Conservation (phyloP, 2,888 invertebrate genomes). For the Drosophila nr. fundita region DNA sequence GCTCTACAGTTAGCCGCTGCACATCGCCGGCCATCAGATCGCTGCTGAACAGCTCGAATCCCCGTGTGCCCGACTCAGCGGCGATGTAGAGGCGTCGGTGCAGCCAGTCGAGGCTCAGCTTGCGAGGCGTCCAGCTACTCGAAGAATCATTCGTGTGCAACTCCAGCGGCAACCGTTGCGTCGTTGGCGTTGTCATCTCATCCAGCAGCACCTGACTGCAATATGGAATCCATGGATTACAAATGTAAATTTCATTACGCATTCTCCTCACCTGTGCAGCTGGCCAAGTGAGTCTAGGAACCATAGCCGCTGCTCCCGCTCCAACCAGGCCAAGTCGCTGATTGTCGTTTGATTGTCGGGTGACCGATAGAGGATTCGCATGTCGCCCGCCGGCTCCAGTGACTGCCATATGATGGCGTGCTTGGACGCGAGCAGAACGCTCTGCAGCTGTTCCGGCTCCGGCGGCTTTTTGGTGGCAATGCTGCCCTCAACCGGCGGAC, state of each 20-base stretch:
- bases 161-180: slow-evolving; percentile 68
- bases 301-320: slow-evolving; percentile 90
- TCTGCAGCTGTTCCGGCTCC: slow-evolving; percentile 40
- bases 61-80: slow-evolving; percentile 86
- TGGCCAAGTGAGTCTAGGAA: slow-evolving; percentile 87
- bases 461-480: slow-evolving; percentile 33
- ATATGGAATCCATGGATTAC: not conserved
- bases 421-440: slow-evolving; percentile 58
- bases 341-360: slow-evolving; percentile 71
- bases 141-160: slow-evolving; percentile 65
- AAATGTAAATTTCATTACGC: not conserved
- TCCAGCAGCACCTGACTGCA: slow-evolving; percentile 33
- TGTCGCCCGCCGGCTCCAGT: slow-evolving; percentile 67
- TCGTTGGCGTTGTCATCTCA: not conserved
- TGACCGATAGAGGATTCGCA: slow-evolving; percentile 74
- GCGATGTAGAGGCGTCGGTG: slow-evolving; percentile 93
- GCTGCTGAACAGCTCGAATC: slow-evolving; percentile 33
- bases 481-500: slow-evolving; percentile 88
- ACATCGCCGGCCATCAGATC: slow-evolving; percentile 28
- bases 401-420: slow-evolving; percentile 62
- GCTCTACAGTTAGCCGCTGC: not conserved
- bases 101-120: slow-evolving; percentile 95
- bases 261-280: slow-evolving; percentile 2
- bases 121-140: slow-evolving; percentile 87
- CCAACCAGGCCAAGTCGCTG: slow-evolving; percentile 91